Evolutionary conservation across 2,888 invertebrate genomes (phyloP).

Genomic region (Epinotia nisella): DNA sequence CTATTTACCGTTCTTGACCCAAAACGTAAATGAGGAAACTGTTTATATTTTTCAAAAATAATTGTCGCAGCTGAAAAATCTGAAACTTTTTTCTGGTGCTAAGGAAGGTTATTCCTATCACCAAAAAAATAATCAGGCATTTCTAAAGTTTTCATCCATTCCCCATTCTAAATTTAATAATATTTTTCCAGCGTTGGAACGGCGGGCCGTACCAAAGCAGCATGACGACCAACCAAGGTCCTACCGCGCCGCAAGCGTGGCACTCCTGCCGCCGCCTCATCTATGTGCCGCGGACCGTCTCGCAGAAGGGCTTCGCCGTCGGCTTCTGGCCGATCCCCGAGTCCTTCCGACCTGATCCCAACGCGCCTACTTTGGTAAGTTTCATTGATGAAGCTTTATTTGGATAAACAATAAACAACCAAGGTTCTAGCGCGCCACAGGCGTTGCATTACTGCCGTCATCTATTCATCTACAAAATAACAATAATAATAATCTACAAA

Average conservation of each 20-base stretch:
- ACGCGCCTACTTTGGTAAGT: conserved; percentile 90
- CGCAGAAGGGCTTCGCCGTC: conserved; percentile 95
- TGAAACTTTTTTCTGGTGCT: no score
- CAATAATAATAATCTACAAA: no score
- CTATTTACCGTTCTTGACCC: no score
- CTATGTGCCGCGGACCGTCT: conserved; percentile 95
- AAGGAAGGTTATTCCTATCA: no score
- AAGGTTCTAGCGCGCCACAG: neutral
- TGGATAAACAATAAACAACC: neutral
- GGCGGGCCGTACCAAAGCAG: conserved; percentile 73
- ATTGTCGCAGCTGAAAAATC: no score
- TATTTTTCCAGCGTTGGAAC: conserved; percentile 73
- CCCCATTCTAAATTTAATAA: neutral
- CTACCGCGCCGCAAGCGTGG: conserved; percentile 89
- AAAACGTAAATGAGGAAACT: no score
- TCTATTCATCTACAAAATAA: no score
- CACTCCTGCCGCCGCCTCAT: conserved; percentile 94
- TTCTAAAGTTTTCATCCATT: no score
- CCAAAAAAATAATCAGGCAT: no score
- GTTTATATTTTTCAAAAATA: no score
- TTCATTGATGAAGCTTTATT: conserved; percentile 4
- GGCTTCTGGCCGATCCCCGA: conserved; percentile 99
- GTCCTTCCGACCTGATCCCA: conserved; percentile 98
- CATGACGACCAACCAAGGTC: conserved; percentile 67
- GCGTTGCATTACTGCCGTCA: neutral